These are phyloP conservation scores for Onychostruthus taczanowskii DNA, from an alignment of 2,113 vertebrate genomes.

Conservation along the genomic window DNA sequence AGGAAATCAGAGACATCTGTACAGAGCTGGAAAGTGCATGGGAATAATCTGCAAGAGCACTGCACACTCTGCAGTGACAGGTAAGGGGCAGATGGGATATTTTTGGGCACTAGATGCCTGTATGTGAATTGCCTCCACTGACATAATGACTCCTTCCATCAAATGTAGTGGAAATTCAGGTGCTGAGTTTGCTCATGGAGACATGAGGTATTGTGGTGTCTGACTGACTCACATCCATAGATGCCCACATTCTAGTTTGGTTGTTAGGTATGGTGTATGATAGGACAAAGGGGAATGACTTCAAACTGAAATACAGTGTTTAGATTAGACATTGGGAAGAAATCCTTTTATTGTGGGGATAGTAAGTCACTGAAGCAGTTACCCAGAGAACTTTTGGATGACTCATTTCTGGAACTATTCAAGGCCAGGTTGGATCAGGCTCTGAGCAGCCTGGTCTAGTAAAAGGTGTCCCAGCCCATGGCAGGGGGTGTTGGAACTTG, in stretches of 20 bases:
- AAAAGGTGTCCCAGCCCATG: not conserved
- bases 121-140: not conserved
- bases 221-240: not conserved
- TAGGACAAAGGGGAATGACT: not conserved
- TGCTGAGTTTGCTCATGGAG: not conserved
- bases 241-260: not conserved
- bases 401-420: not conserved
- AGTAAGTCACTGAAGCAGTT: not conserved
- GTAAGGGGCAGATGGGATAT: not conserved
- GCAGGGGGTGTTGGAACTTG: not conserved
- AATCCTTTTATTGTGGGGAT: not conserved
- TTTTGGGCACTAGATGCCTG: not conserved
- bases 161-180: not conserved
- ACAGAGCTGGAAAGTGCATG: rapidly evolving
- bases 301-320: not conserved
- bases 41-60: not conserved
- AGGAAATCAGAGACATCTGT: not conserved
- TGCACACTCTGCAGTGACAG: not conserved
- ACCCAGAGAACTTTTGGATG: not conserved
- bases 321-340: not conserved
- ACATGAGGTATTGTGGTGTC: rapidly evolving
- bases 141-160: not conserved
- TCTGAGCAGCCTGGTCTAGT: not conserved
- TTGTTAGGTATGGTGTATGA: not conserved
- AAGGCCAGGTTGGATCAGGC: not conserved